Evolutionary conservation across 2,888 invertebrate species (phyloP).

Genomic region (Epinotia demarniana): DNA sequence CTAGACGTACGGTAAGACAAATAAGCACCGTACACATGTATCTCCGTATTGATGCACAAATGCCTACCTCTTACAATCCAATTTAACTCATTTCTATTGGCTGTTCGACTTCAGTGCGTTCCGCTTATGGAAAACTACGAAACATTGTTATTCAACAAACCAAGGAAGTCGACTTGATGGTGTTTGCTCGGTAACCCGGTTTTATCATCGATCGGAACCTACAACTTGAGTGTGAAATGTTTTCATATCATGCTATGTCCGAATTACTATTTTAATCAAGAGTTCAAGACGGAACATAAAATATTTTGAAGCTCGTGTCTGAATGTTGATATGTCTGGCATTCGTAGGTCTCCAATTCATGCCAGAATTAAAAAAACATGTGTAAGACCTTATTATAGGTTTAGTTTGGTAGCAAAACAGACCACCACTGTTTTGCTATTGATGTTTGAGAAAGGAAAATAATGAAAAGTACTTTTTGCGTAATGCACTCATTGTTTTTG

Average conservation of each 20-base stretch:
- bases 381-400: too few relatives aligned
- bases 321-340: neutral
- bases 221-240: neutral
- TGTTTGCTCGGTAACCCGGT: constrained; percentile 31
- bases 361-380: too few relatives aligned
- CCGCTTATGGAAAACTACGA: constrained; percentile 7
- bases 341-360: neutral
- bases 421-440: too few relatives aligned
- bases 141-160: constrained; percentile 9
- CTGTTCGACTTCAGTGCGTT: neutral
- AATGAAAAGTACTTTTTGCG: too few relatives aligned
- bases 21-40: too few relatives aligned
- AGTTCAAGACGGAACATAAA: neutral
- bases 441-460: too few relatives aligned
- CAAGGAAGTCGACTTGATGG: constrained; percentile 26
- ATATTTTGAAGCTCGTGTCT: neutral
- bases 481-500: too few relatives aligned
- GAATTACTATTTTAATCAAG: neutral
- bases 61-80: too few relatives aligned
- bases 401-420: too few relatives aligned
- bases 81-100: neutral
- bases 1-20: too few relatives aligned
- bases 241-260: constrained; percentile 6
- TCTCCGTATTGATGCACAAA: too few relatives aligned
- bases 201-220: constrained; percentile 23